Base-by-base conservation (phyloP, 2,888 invertebrate genomes). In the Pyralis farinalis region DNA sequence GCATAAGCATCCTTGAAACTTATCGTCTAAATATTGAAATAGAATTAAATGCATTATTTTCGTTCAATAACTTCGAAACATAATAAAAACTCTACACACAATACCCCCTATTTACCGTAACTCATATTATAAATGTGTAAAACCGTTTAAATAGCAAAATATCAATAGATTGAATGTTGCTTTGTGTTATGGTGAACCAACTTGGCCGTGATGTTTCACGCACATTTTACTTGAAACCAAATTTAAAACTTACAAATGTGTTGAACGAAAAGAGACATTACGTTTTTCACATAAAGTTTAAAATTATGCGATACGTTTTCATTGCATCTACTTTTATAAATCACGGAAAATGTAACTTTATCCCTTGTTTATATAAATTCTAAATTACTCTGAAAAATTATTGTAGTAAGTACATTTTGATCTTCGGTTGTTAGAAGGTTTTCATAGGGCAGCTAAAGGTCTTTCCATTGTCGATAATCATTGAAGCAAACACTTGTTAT, bases 401-500 rank as follows among this genome's bases (percentile, higher is more conserved):
- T 0, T 8, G 10, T 12, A 32, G 40, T 42, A 52, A 54, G 55
- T 51, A 49, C 46, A 32, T 54, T 66, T 63, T 63, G 58, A 55
- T 55, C 49, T 34, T 45, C 49, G 48, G 51, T 55, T 51, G 51
- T 58, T 54, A 70, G 70, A 59, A 84, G 82, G 84, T 79, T 82
- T 84, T 82, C 74, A 82, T 80, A 69, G 65, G 84, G 85, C 86
- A 73, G 84, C 84, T 79, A 87, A 86, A 87, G 83, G 85, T 84
- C 73, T 74, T 64, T 60, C 75, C 71, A 85, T 89, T 89, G 88
- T 89, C 72, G 81, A 76, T 88, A 89, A 89, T 88, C 89, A 86
- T 77, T 87, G 85, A 87, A 89, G 89, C 89, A 89, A 88, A 88
- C 89, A 89, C 89, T 89, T 88, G 89, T 88, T 89, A 89, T 89